Evolutionary conservation across 2,797 vertebrate species (phyloP), one percentile per base, ranked within the genome.

Genomic region (Sebastiscus albofasciatus): DNA sequence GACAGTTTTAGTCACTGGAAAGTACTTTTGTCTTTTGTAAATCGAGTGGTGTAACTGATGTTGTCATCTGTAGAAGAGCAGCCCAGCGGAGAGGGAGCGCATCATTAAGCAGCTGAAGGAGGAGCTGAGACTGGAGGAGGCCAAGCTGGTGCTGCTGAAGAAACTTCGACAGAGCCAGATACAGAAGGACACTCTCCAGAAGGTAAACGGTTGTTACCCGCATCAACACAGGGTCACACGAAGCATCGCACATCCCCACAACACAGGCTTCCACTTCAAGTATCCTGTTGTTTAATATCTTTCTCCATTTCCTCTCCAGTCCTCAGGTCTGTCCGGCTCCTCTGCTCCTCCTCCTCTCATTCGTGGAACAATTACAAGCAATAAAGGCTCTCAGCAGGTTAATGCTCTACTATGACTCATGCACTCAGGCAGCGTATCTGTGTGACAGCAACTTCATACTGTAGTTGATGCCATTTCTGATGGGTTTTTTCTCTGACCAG

Each of bases 81-180:
- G 91, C 88, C 93, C 94, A 1, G 91, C 79, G 14, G 94, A 96
- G 82, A 87, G 95, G 82, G 92, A 97, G 83, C 92, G 90, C 13
- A 96, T 99, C 93, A 99, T 99, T 67, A 98, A 97, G 86, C 97
- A 97, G 79, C 95, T 99, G 66, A 97, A 97, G 85, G 97, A 99
- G 83, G 98, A 99, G 91, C 92, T 99, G 80, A 89, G 98, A 72
- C 93, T 99, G 79, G 97, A 99, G 88, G 98, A 99, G 92, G 98
- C 98, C 33, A 99, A 98, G 67, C 95, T 99, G 12, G 97, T 99
- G 70, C 90, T 99, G 72, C 92, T 99, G 87, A 99, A 99, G 91
- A 99, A 99, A 70, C 90, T 99, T 6, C 89, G 97, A 54, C 98
- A 99, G 87, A 99, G 97, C 90, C 98, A 99, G 85, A 97, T 97